Conservation (phyloP, 2,888 invertebrate genomes). For the Oligia strigilis region DNA sequence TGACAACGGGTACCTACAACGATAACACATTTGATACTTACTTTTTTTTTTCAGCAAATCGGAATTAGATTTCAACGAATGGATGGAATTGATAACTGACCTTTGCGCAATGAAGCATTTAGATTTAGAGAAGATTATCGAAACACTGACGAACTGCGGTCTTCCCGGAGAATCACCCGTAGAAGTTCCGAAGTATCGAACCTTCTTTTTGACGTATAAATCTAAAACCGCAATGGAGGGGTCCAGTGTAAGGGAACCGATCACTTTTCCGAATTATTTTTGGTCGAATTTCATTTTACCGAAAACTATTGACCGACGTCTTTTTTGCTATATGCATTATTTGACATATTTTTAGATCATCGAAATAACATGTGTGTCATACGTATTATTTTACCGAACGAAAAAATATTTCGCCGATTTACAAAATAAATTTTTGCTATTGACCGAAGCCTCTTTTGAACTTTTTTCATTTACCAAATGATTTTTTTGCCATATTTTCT, state of each 20-base stretch:
- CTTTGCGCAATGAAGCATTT: constrained; percentile 73
- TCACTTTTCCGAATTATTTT: no score
- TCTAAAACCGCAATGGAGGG: constrained; percentile 62
- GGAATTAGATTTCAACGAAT: constrained; percentile 79
- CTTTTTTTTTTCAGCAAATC: constrained; percentile 79
- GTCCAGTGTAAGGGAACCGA: not conserved
- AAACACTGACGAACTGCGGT: constrained; percentile 80
- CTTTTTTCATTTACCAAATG: no score
- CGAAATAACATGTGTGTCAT: no score
- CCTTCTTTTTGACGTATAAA: constrained; percentile 78
- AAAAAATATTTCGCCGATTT: no score
- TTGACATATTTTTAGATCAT: no score
- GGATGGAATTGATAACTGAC: constrained; percentile 76
- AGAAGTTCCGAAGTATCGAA: constrained; percentile 77
- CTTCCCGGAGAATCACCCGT: constrained; percentile 78
- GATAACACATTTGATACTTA: not conserved
- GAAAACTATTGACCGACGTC: no score
- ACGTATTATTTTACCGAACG: no score
- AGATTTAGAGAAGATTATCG: constrained; percentile 71
- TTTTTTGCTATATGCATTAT: no score
- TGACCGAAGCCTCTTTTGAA: no score
- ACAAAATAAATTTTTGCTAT: no score
- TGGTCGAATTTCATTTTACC: no score
- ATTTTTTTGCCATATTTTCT: no score
- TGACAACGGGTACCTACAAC: not conserved